These are phyloP conservation scores for Dryoscopus gambensis DNA, from an alignment of 2,113 vertebrate genomes.

Conservation along the genomic window DNA sequence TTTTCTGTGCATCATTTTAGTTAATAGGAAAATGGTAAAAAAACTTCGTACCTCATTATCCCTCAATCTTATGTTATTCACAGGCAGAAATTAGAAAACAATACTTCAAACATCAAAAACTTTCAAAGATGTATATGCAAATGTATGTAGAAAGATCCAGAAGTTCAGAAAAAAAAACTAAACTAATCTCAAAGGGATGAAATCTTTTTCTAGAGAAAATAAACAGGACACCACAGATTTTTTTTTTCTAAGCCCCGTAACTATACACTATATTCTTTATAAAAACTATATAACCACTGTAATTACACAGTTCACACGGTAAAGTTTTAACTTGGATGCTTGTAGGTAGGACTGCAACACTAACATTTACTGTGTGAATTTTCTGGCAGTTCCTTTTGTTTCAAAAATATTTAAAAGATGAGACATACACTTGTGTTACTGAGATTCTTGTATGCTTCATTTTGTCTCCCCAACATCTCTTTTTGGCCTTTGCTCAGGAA, in stretches of 20 bases:
- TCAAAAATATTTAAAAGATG: not conserved
- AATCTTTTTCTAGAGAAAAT: not conserved
- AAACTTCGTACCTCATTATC: not conserved
- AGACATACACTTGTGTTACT: not conserved
- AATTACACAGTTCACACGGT: constrained; percentile 3
- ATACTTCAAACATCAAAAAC: not conserved
- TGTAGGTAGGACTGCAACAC: not conserved
- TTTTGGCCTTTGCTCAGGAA: not conserved
- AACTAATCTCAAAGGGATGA: constrained; percentile 9
- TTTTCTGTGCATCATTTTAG: not conserved
- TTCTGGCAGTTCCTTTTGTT: not conserved
- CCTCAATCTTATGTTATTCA: not conserved
- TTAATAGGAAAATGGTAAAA: not conserved
- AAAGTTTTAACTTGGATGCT: not conserved
- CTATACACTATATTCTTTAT: constrained; percentile 17
- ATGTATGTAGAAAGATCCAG: constrained; percentile 28
- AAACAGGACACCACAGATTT: constrained; percentile 24
- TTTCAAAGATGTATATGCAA: not conserved
- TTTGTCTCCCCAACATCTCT: not conserved
- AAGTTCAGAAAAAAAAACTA: constrained; percentile 48
- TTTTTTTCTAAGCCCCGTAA: constrained; percentile 29
- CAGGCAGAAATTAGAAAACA: not conserved
- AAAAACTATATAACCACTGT: constrained; percentile 2
- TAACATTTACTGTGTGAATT: not conserved
- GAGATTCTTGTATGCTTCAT: not conserved